A percentile compares a stretch with the other conserved stretches of the same genome.
Conservation (phyloP, 2,113 vertebrate genomes). For the Ailurus styani region DNA sequence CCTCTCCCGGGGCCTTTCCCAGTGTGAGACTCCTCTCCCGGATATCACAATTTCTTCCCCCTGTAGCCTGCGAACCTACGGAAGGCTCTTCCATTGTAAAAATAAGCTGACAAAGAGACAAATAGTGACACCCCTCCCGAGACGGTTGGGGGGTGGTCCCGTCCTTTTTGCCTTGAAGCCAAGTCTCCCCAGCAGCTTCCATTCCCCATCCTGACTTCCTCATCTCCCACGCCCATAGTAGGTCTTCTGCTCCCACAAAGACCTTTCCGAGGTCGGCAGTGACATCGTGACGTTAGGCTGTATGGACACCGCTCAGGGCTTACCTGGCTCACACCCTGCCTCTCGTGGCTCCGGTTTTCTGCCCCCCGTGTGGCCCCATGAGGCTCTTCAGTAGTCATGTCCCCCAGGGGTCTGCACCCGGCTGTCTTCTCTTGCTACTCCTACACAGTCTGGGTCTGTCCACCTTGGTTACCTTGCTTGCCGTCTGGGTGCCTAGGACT, state of each 20-base stretch:
- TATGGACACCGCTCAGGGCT: neutral
- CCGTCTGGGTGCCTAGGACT: accelerated
- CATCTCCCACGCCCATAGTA: too few relatives aligned
- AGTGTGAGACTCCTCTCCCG: neutral
- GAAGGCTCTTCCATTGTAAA: neutral
- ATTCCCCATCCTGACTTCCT: neutral
- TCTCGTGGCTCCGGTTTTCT: neutral
- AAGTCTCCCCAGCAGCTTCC: neutral
- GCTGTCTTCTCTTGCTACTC: neutral
- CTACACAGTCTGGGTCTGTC: neutral
- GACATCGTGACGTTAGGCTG: neutral
- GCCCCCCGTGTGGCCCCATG: too few relatives aligned
- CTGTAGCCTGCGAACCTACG: neutral
- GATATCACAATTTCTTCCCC: accelerated
- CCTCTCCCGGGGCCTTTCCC: neutral
- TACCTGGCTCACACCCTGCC: neutral
- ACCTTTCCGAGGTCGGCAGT: neutral
- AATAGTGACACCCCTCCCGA: accelerated
- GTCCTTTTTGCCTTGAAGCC: neutral
- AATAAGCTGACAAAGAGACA: neutral
- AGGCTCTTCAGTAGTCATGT: neutral
- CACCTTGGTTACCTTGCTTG: neutral
- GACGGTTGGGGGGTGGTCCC: too few relatives aligned
- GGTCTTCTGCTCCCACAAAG: neutral
- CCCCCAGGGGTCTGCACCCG: neutral